phyloP scores from a whole-genome alignment of 1,140 invertebrate genomes.

The Pachyrhynchus sulphureomaculatus region DNA sequence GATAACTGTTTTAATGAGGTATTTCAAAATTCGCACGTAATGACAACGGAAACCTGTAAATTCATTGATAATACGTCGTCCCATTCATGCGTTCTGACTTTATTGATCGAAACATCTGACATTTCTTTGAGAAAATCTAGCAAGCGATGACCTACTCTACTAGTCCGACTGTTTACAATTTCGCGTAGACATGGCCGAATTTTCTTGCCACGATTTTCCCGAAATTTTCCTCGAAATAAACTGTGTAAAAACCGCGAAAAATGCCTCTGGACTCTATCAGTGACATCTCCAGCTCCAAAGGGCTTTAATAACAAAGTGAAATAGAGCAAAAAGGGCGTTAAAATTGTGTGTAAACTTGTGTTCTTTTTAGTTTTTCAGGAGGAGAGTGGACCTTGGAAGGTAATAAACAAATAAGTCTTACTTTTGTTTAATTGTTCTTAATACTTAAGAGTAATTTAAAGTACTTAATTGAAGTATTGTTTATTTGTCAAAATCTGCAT shows the following conservation, averaged over 20 bases:
- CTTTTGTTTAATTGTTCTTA: neutral
- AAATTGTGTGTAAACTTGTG: neutral
- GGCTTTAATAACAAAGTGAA: slow-evolving; percentile 4
- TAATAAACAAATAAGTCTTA: slow-evolving; percentile 24
- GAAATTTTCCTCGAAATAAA: neutral
- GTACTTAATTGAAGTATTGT: too few species aligned
- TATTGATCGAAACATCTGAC: slow-evolving; percentile 35
- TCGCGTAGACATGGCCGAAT: slow-evolving; percentile 27
- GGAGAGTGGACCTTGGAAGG: slow-evolving; percentile 6
- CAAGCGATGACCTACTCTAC: slow-evolving; percentile 35
- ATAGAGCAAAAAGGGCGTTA: slow-evolving; percentile 8
- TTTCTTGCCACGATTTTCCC: slow-evolving; percentile 22
- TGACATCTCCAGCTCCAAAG: neutral
- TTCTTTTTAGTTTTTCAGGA: neutral
- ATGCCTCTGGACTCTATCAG: neutral
- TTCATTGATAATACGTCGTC: slow-evolving; percentile 29
- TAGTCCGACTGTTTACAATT: slow-evolving; percentile 34
- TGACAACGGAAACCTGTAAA: slow-evolving; percentile 4
- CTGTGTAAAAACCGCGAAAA: slow-evolving; percentile 3
- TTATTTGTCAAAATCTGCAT: too few species aligned
- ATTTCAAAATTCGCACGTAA: neutral
- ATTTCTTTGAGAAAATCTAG: slow-evolving; percentile 32
- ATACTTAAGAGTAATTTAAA: too few species aligned
- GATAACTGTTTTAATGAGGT: neutral
- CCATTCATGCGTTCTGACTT: slow-evolving; percentile 29